Conservation (phyloP, 2,113 vertebrate genomes). For the Callipepla californica region DNA sequence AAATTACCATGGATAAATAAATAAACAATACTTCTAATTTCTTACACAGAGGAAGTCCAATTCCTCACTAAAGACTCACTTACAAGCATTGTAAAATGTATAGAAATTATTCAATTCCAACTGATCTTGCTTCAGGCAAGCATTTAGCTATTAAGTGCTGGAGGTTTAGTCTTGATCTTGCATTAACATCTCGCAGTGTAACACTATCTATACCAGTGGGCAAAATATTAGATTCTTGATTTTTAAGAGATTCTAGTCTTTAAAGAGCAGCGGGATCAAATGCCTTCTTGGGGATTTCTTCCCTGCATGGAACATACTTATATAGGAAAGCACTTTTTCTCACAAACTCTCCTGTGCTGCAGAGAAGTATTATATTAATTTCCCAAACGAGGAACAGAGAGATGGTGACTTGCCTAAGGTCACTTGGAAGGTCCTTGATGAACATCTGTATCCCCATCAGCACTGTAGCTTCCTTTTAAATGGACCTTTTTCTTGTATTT, state of each 20-base stretch:
- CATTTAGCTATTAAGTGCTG: background rate
- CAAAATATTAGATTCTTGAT: background rate
- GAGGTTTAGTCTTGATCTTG: background rate
- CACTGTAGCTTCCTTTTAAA: background rate
- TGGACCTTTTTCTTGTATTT: background rate
- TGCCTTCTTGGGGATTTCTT: background rate
- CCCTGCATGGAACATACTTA: background rate
- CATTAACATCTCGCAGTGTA: background rate
- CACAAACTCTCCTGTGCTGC: background rate
- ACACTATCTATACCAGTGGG: background rate
- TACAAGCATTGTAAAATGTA: background rate
- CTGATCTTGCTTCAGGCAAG: slow-evolving; percentile 1
- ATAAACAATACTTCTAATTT: background rate
- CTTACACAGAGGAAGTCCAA: background rate
- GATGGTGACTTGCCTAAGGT: background rate
- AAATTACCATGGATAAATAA: background rate
- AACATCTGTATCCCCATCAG: background rate
- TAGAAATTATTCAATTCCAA: background rate
- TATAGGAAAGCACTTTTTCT: background rate
- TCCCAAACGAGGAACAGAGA: background rate
- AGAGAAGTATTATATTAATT: background rate
- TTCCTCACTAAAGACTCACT: background rate
- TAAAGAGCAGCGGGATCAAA: background rate
- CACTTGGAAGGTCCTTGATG: background rate
- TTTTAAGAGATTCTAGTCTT: background rate